A percentile compares a stretch with the other conserved stretches of the same genome.
phyloP scores from a whole-genome alignment of 2,888 invertebrate species.

The Perdita meconis region DNA sequence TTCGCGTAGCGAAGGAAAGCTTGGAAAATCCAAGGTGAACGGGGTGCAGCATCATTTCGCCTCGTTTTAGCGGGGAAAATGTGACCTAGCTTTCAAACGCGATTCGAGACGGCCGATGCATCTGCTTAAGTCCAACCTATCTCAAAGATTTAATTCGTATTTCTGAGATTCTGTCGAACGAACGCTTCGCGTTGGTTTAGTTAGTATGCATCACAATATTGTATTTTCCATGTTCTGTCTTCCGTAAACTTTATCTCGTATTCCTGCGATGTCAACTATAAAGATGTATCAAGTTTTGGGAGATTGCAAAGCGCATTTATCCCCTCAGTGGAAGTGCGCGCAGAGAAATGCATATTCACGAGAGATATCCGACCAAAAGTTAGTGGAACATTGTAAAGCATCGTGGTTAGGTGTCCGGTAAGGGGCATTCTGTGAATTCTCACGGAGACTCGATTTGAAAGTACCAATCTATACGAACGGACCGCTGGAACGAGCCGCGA shows the following conservation, averaged over 20 bases:
- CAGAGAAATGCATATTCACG: conserved; percentile 68
- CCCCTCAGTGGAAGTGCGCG: conserved; percentile 56
- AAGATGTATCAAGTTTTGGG: neutral
- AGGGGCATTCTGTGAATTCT: conserved; percentile 65
- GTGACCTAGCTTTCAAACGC: neutral
- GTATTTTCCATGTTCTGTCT: too few relatives aligned
- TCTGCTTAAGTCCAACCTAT: too few relatives aligned
- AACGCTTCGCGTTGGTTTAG: too few relatives aligned
- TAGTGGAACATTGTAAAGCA: conserved; percentile 34
- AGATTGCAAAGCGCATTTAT: conserved; percentile 53
- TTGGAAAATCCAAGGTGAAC: conserved; percentile 22
- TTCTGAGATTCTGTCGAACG: too few relatives aligned
- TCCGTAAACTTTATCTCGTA: too few relatives aligned
- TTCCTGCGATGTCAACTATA: neutral
- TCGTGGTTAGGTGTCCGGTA: conserved; percentile 55
- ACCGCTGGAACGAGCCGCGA: conserved; percentile 53
- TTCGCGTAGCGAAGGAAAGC: conserved; percentile 18
- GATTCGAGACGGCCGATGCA: neutral
- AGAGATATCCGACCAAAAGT: conserved; percentile 33
- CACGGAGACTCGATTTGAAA: conserved; percentile 69
- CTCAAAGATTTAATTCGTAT: too few relatives aligned
- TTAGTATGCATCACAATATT: too few relatives aligned
- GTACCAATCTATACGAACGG: conserved; percentile 54
- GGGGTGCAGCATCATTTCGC: neutral
- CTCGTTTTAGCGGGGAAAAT: neutral